Percentiles rank a stretch among this genome's conserved stretches.
Conservation (phyloP, 1,140 invertebrate genomes). For the Holcopasites calliopsidis region DNA sequence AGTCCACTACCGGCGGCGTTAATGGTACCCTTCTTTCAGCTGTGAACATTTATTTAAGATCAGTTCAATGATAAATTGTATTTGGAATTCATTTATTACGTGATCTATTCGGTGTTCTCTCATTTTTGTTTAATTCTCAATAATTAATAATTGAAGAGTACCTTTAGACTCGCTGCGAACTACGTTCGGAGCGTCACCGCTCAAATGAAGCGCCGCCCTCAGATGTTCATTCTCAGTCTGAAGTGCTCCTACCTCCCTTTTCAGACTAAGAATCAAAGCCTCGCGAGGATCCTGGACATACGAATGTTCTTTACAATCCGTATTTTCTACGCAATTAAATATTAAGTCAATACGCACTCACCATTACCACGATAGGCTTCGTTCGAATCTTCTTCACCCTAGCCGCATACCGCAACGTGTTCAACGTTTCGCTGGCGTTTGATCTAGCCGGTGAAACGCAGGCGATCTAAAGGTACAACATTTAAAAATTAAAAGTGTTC, state of each 20-base stretch:
- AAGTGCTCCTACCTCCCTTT: conserved; percentile 92
- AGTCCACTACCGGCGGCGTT: conserved; percentile 83
- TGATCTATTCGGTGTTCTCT: too few relatives aligned
- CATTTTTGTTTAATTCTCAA: too few relatives aligned
- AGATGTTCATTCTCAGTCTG: conserved; percentile 96
- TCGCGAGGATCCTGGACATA: conserved; percentile 91
- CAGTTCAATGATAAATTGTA: too few relatives aligned
- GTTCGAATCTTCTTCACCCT: conserved; percentile 93
- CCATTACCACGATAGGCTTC: conserved; percentile 95
- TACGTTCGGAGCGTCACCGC: conserved; percentile 48
- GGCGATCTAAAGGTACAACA: conserved; percentile 87
- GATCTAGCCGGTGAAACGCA: conserved; percentile 92
- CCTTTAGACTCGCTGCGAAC: conserved; percentile 63
- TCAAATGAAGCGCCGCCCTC: conserved; percentile 85
- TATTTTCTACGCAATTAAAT: background rate
- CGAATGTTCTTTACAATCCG: background rate
- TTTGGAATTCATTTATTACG: too few relatives aligned
- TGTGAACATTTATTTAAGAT: conserved; percentile 5
- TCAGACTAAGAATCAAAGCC: conserved; percentile 93
- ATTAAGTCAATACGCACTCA: conserved; percentile 74
- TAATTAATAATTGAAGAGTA: conserved; percentile 29
- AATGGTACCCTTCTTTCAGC: conserved; percentile 66
- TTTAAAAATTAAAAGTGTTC: too few relatives aligned
- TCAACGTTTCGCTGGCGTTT: conserved; percentile 94
- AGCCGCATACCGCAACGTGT: conserved; percentile 93